These are phyloP conservation scores for Manis pentadactyla DNA, from an alignment of 2,797 vertebrate species.

Conservation along the genomic window DNA sequence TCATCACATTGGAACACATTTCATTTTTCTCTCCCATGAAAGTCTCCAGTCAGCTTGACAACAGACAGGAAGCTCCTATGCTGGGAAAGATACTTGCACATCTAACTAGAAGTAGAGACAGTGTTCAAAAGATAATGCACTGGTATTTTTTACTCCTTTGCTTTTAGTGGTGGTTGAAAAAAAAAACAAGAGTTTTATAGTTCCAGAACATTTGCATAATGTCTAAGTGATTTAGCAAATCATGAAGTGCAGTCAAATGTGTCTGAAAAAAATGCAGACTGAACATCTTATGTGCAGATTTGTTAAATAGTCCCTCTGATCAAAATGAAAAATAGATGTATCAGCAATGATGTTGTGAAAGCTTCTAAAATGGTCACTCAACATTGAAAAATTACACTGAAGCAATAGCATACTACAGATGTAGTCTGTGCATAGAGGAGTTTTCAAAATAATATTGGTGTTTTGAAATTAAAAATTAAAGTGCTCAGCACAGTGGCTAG, in stretches of 20 bases:
- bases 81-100: not conserved
- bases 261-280: conserved; percentile 50
- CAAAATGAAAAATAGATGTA: conserved; percentile 52
- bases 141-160: conserved; percentile 56
- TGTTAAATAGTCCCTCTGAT: not conserved
- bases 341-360: not conserved
- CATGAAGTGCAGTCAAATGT: not conserved
- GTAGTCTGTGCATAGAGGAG: not conserved
- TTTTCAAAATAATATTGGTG: not conserved
- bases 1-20: conserved; percentile 28
- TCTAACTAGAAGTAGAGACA: not conserved
- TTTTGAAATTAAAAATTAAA: conserved; percentile 25
- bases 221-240: conserved; percentile 12
- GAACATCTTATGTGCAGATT: not conserved
- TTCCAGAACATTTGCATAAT: conserved; percentile 1
- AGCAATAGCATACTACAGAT: not conserved
- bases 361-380: conserved; percentile 59
- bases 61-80: not conserved
- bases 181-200: not conserved
- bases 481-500: not conserved
- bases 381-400: not conserved
- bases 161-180: not conserved
- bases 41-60: conserved; percentile 64
- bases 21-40: not conserved
- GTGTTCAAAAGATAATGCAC: not conserved